Evolutionary conservation across 1,140 invertebrate species (phyloP).

Genomic region (Tetramorium simillimum): DNA sequence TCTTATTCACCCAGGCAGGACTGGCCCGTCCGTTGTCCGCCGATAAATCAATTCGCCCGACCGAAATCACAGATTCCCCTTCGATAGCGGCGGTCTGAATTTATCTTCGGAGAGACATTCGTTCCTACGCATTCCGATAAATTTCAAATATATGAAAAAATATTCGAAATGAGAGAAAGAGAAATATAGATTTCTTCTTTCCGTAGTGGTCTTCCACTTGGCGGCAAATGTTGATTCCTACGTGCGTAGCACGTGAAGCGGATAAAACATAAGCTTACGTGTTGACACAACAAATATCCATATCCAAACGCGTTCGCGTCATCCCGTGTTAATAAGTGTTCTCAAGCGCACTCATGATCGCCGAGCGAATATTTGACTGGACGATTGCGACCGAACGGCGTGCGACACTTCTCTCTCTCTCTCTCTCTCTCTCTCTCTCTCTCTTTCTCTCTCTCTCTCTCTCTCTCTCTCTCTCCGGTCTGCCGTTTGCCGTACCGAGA

Average conservation of each 20-base stretch:
- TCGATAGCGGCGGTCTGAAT: not conserved
- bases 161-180: not conserved
- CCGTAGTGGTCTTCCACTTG: not conserved
- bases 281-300: not conserved
- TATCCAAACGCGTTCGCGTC: not conserved
- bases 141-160: not conserved
- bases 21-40: conserved; percentile 57
- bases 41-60: conserved; percentile 72
- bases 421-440: too few species aligned
- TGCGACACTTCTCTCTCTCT: conserved; percentile 39
- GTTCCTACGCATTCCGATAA: not conserved
- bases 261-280: not conserved
- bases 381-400: conserved; percentile 60
- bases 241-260: too few species aligned
- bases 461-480: not conserved
- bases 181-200: not conserved
- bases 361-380: conserved; percentile 64
- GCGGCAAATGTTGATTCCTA: not conserved
- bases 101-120: not conserved
- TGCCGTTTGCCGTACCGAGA: conserved; percentile 39
- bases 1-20: conserved; percentile 64
- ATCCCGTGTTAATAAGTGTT: conserved; percentile 52
- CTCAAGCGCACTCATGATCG: conserved; percentile 5
- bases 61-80: conserved; percentile 22
- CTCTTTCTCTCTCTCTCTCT: conserved; percentile 5